Conservation (phyloP, 1,140 invertebrate species). For the Neotoxoptera formosana region DNA sequence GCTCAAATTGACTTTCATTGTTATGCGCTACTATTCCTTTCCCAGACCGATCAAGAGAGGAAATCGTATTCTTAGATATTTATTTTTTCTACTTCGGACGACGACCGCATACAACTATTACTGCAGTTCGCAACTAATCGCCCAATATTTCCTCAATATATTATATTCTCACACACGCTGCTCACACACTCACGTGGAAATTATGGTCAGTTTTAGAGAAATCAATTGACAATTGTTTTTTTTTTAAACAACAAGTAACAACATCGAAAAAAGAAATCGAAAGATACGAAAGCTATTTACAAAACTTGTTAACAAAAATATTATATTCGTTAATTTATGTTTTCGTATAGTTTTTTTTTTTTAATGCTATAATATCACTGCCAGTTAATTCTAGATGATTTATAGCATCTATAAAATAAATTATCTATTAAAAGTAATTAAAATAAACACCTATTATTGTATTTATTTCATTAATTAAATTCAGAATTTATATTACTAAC, state of each 20-base stretch:
- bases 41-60: slow-evolving; percentile 19
- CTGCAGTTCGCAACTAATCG: too few species aligned
- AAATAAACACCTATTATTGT: not conserved
- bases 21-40: slow-evolving; percentile 36
- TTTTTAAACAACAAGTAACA: not conserved
- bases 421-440: not conserved
- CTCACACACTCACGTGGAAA: not conserved
- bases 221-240: not conserved
- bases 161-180: too few species aligned
- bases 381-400: not conserved
- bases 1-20: slow-evolving; percentile 31
- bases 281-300: not conserved
- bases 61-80: not conserved
- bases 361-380: not conserved
- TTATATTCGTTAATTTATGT: not conserved
- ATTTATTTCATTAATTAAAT: not conserved
- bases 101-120: not conserved
- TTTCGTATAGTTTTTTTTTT: not conserved
- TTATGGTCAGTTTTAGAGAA: not conserved
- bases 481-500: not conserved
- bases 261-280: not conserved
- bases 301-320: not conserved
- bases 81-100: not conserved
- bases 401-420: not conserved
- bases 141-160: too few species aligned